phyloP scores from a whole-genome alignment of 2,888 invertebrate genomes.

The Metacarcinus magister region DNA sequence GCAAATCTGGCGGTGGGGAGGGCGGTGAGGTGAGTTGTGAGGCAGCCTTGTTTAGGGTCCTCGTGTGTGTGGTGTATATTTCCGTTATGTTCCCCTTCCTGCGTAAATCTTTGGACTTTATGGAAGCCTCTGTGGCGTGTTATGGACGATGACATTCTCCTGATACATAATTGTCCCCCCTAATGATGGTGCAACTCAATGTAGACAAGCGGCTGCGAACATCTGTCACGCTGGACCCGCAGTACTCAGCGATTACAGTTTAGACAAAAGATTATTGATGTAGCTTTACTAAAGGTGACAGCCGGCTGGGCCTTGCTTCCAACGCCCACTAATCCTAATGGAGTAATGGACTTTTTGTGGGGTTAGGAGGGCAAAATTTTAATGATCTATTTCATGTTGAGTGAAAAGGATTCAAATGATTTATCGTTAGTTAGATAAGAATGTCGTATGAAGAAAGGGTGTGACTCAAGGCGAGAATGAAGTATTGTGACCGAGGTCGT shows the following conservation, averaged over 20 bases:
- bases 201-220: background rate
- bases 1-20: background rate
- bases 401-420: background rate
- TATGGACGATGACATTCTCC: background rate
- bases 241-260: background rate
- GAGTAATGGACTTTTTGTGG: background rate
- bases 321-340: background rate
- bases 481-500: background rate
- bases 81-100: background rate
- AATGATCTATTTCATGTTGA: background rate
- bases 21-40: background rate
- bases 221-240: background rate
- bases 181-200: background rate
- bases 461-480: background rate
- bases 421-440: background rate
- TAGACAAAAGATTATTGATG: background rate
- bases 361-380: too few relatives aligned
- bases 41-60: conserved; percentile 38
- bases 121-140: background rate
- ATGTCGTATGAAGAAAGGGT: background rate
- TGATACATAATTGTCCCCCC: conserved; percentile 1
- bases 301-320: background rate
- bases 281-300: background rate
- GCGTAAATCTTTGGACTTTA: background rate
- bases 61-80: background rate